Evolutionary conservation across 2,888 invertebrate genomes (phyloP).

Genomic region (Smittia sp.): DNA sequence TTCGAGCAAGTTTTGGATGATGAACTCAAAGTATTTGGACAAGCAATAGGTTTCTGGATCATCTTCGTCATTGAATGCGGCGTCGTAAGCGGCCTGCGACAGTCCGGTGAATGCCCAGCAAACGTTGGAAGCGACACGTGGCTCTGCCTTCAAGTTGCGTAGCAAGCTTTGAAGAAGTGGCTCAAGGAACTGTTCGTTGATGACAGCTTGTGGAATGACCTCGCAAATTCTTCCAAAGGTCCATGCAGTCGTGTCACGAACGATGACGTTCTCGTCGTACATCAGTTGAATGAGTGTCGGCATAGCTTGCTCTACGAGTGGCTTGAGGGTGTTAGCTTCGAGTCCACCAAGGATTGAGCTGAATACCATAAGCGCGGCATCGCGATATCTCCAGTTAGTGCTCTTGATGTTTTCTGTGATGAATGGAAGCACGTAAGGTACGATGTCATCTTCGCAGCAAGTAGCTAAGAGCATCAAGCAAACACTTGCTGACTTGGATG

Average conservation of each 20-base stretch:
- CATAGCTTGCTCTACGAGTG: slow-evolving; percentile 95
- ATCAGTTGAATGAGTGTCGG: slow-evolving; percentile 91
- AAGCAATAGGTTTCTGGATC: slow-evolving; percentile 89
- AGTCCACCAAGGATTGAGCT: slow-evolving; percentile 92
- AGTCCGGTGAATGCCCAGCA: slow-evolving; percentile 99
- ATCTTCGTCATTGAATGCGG: slow-evolving; percentile 66
- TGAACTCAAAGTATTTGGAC: slow-evolving; percentile 90
- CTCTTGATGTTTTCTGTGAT: slow-evolving; percentile 92
- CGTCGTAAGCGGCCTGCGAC: slow-evolving; percentile 95
- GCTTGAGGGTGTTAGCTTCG: slow-evolving; percentile 80
- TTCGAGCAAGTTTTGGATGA: slow-evolving; percentile 85
- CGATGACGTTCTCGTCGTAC: slow-evolving; percentile 91
- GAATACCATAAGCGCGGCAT: slow-evolving; percentile 98
- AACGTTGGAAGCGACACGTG: slow-evolving; percentile 95
- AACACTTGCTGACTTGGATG: slow-evolving; percentile 98
- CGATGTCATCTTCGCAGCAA: slow-evolving; percentile 95
- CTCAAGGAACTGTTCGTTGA: slow-evolving; percentile 80
- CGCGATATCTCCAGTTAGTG: slow-evolving; percentile 87
- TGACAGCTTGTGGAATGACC: slow-evolving; percentile 91
- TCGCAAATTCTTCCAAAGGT: slow-evolving; percentile 97
- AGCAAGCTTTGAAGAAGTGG: slow-evolving; percentile 77
- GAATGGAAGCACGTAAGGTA: slow-evolving; percentile 94
- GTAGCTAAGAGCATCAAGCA: slow-evolving; percentile 96
- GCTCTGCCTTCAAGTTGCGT: slow-evolving; percentile 86
- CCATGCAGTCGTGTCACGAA: slow-evolving; percentile 97